Conservation (phyloP, 2,113 vertebrate species). For the Australoheros scitulus region DNA sequence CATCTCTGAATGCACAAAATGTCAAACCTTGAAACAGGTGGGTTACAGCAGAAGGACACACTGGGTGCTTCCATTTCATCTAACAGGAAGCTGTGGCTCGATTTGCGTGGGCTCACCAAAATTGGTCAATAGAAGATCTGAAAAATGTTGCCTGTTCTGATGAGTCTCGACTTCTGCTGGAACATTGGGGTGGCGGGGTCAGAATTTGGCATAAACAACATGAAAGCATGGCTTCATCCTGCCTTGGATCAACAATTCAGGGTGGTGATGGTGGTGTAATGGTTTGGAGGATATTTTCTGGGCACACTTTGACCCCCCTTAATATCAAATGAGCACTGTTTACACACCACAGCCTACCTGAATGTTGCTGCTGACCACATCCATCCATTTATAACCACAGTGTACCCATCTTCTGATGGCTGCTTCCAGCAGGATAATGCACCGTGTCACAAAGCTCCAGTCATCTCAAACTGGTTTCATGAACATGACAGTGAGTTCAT, state of each 20-base stretch:
- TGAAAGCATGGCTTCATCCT: too few relatives aligned
- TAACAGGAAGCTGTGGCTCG: not conserved
- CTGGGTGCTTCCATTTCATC: not conserved
- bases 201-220: too few relatives aligned
- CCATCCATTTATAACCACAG: not conserved
- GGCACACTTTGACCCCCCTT: not conserved
- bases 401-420: not conserved
- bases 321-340: not conserved
- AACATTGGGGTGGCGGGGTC: too few relatives aligned
- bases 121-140: too few relatives aligned
- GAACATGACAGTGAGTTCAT: not conserved
- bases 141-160: too few relatives aligned
- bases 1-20: not conserved
- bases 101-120: not conserved
- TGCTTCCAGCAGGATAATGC: not conserved
- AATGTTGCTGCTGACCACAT: not conserved
- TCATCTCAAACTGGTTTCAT: not conserved
- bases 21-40: not conserved
- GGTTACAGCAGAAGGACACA: not conserved
- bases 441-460: not conserved
- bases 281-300: too few relatives aligned
- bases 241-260: too few relatives aligned
- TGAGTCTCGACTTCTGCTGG: too few relatives aligned
- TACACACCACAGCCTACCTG: conserved; percentile 1
- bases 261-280: too few relatives aligned